phyloP scores from a whole-genome alignment of 1,140 invertebrate species.

The Drosophila varians region DNA sequence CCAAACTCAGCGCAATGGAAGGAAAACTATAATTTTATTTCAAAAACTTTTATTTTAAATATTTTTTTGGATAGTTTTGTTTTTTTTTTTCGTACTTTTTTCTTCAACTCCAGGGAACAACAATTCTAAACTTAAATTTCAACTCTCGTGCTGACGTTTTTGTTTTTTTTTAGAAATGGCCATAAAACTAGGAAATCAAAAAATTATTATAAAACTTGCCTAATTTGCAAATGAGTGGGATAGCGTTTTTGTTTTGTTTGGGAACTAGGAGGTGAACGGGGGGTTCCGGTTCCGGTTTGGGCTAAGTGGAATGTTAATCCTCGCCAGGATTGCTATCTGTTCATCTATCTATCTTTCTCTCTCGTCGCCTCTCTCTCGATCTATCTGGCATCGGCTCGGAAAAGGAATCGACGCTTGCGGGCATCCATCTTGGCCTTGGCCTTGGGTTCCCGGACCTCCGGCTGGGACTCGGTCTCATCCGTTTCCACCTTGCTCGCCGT shows the following conservation, averaged over 20 bases:
- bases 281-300: conserved; percentile 18
- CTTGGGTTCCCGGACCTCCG: conserved; percentile 32
- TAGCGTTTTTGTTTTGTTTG: conserved; percentile 12
- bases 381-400: conserved; percentile 78
- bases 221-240: conserved; percentile 58
- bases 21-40: no score
- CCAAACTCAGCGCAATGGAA: no score
- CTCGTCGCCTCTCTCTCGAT: background rate
- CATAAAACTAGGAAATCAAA: conserved; percentile 70
- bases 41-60: conserved; percentile 50
- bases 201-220: conserved; percentile 57
- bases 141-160: conserved; percentile 42
- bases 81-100: conserved; percentile 31
- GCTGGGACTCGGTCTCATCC: conserved; percentile 24
- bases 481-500: conserved; percentile 55
- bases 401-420: conserved; percentile 80
- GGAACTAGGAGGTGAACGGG: conserved; percentile 35
- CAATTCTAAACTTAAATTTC: conserved; percentile 73
- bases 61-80: conserved; percentile 41
- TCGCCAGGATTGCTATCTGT: conserved; percentile 19
- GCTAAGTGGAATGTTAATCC: conserved; percentile 41
- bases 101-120: conserved; percentile 46
- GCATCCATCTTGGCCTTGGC: conserved; percentile 63
- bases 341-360: conserved; percentile 5
- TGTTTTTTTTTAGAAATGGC: conserved; percentile 45